Percentiles rank a stretch among this genome's conserved stretches.
Conservation (phyloP, 92 coral and sea anemone species). For the Porites divaricata region DNA sequence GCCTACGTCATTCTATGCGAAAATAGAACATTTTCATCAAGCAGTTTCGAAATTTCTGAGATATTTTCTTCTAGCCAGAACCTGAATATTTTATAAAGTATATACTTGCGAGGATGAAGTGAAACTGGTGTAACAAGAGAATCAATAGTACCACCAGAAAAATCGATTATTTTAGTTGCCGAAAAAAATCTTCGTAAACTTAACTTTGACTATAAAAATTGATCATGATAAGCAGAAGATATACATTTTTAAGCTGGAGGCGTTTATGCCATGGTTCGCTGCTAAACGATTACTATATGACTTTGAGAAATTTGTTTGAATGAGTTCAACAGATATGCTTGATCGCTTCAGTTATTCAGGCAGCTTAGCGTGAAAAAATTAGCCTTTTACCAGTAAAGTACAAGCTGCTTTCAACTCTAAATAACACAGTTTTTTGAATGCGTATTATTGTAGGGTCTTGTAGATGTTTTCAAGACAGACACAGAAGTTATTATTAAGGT, state of each 20-base stretch:
- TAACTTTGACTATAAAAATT: too few species aligned
- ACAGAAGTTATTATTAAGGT: slow-evolving; percentile 11
- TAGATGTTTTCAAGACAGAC: background rate
- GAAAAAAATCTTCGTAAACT: background rate
- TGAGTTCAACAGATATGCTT: slow-evolving; percentile 18
- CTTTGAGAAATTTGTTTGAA: background rate
- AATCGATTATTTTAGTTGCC: slow-evolving; percentile 10
- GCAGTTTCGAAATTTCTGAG: slow-evolving; percentile 35
- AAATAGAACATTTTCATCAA: background rate
- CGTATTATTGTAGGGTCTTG: slow-evolving; percentile 18
- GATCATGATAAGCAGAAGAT: too few species aligned
- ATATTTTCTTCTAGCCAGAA: slow-evolving; percentile 25
- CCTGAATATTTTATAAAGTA: slow-evolving; percentile 40
- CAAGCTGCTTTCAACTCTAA: slow-evolving; percentile 34
- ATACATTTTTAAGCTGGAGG: background rate
- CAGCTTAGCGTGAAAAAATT: slow-evolving; percentile 36
- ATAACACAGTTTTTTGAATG: slow-evolving; percentile 25
- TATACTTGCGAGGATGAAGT: slow-evolving; percentile 26
- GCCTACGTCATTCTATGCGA: background rate
- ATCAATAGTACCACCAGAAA: slow-evolving; percentile 37
- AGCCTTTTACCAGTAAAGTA: slow-evolving; percentile 26
- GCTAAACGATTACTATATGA: background rate
- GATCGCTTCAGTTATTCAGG: slow-evolving; percentile 23
- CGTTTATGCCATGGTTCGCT: background rate
- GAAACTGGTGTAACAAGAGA: slow-evolving; percentile 27